Evolutionary conservation across 2,797 vertebrate genomes (phyloP).

Genomic region (Chiroxiphia lanceolata): DNA sequence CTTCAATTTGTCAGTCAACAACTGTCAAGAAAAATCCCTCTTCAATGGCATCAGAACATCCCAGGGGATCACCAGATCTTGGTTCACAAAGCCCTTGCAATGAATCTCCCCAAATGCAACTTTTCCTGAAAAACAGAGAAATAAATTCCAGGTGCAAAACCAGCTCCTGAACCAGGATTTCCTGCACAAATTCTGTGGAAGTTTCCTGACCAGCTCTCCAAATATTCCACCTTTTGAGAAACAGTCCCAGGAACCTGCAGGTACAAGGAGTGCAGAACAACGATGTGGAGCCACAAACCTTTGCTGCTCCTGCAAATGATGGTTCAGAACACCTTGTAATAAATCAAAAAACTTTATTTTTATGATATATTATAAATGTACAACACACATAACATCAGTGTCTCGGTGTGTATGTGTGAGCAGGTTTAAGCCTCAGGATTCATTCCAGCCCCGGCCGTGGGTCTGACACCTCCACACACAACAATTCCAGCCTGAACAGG

Average conservation of each 20-base stretch:
- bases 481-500: not conserved
- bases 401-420: slow-evolving; percentile 30
- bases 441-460: not conserved
- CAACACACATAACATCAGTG: slow-evolving; percentile 55
- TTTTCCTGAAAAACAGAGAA: not conserved
- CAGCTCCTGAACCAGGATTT: not conserved
- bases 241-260: not conserved
- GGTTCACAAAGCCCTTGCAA: not conserved
- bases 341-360: slow-evolving; percentile 69
- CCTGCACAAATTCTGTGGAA: rapidly evolving
- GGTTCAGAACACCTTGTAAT: not conserved
- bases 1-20: not conserved
- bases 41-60: rapidly evolving
- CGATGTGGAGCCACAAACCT: rapidly evolving
- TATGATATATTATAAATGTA: slow-evolving; percentile 69
- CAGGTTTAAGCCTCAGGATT: slow-evolving; percentile 23
- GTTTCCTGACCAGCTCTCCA: not conserved
- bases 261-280: rapidly evolving
- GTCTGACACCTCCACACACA: not conserved
- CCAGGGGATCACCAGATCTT: not conserved
- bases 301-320: not conserved
- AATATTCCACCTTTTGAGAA: not conserved
- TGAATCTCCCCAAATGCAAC: not conserved
- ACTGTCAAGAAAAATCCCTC: not conserved
- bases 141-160: not conserved